Evolutionary conservation across 2,113 vertebrate genomes (phyloP).

Genomic region (Myotis davidii): DNA sequence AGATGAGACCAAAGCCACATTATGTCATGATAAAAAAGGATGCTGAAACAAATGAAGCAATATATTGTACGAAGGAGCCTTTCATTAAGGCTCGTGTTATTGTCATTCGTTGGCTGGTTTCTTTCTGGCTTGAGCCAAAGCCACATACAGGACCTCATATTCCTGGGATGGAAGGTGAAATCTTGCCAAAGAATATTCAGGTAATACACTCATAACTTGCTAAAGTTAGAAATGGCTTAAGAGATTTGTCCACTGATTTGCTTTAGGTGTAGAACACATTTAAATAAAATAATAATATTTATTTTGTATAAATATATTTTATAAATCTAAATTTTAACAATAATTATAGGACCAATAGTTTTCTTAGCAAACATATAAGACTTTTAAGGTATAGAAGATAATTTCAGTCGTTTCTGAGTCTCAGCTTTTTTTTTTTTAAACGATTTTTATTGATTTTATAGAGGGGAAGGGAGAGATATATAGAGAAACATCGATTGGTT

Average conservation of each 20-base stretch:
- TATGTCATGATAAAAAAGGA: slow-evolving; percentile 95
- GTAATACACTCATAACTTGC: slow-evolving; percentile 80
- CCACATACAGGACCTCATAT: slow-evolving; percentile 93
- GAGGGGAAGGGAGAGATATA: neutral
- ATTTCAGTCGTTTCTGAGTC: neutral
- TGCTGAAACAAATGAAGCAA: slow-evolving; percentile 92
- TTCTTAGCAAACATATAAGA: slow-evolving; percentile 16
- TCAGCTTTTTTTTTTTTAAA: neutral
- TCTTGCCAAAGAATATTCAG: slow-evolving; percentile 99
- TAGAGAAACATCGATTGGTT: neutral
- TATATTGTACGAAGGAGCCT: slow-evolving; percentile 98
- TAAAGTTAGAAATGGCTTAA: slow-evolving; percentile 37
- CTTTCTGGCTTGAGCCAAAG: slow-evolving; percentile 98
- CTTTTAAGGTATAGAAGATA: neutral
- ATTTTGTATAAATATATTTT: slow-evolving; percentile 46
- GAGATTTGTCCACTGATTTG: slow-evolving; percentile 27
- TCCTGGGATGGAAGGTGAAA: slow-evolving; percentile 98
- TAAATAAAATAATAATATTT: neutral
- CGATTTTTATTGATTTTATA: neutral
- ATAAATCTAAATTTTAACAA: slow-evolving; percentile 30
- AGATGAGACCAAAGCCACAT: slow-evolving; percentile 96
- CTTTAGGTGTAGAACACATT: neutral
- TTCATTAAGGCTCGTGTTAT: slow-evolving; percentile 98
- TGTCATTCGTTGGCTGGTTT: slow-evolving; percentile 99
- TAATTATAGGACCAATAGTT: neutral